Evolutionary conservation across 2,113 vertebrate species (phyloP), one percentile per base, ranked within the genome.

Genomic region (Patagioenas fasciata): DNA sequence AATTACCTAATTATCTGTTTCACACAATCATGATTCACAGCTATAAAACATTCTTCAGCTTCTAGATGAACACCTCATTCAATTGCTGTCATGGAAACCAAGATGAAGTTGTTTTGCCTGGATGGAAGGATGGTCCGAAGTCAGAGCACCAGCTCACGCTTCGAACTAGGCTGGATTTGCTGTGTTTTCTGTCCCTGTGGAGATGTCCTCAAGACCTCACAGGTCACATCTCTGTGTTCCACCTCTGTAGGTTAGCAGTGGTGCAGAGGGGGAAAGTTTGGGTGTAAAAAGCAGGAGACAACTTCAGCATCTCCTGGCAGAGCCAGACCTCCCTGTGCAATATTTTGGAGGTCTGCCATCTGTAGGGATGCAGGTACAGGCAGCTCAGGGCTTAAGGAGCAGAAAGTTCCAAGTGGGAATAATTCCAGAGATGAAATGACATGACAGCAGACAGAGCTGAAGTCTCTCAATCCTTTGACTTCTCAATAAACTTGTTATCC

Each of bases 1-100:
- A 74, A 87, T 60, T 89, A 29, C 47, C 48, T 87, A 54, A 81
- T 91, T 91, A 65, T 28, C 65, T 56, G n/a, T 70, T 54, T 91
- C 58, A 31, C 51, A 77, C 6, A 54, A 13, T 78, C 1, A 0
- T 80, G 72, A 86, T 73, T 83, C 10, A 6, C 58, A 91, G 71
- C 31, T 91, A 54, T 70, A 83, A 83, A 92, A 80, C 29, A 10
- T 61, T 91, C 29, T 40, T 85, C 21, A 44, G 24, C 20, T 80
- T 42, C 67, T 91, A 25, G 62, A 53, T 60, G 29, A 92, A 48
- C 7, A 9, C 7, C 18, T 65, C 7, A 16, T 69, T 91, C 40
- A 24, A 10, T 29, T 80, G 19, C 19, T 80, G 6, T 72, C 29
- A 29, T 13, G 29, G 53, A 85, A 88, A 64, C 5, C 28, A 20